phyloP scores from a whole-genome alignment of 1,140 invertebrate genomes.

The Tigriopus japonicus region DNA sequence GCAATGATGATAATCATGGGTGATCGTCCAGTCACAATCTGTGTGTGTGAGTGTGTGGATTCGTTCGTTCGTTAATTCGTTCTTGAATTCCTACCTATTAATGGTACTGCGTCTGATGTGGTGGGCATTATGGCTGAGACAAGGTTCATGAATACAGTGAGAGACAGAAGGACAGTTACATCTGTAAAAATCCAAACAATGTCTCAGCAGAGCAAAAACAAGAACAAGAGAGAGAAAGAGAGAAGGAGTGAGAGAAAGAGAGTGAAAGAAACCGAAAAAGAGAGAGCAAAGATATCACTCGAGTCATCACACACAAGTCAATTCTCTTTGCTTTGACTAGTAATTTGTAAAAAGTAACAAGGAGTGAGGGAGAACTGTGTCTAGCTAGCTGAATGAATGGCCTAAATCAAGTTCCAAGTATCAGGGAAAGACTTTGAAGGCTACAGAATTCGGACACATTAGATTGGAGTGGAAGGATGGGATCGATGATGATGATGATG shows the following conservation, averaged over 20 bases:
- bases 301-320: conserved; percentile 15
- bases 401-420: neutral
- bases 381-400: conserved; percentile 9
- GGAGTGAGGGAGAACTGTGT: conserved; percentile 1
- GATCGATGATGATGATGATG: too few relatives aligned
- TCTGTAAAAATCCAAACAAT: conserved; percentile 44
- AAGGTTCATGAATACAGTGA: conserved; percentile 97
- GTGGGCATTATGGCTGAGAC: conserved; percentile 89
- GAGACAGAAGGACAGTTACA: conserved; percentile 96
- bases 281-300: conserved; percentile 14
- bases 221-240: conserved; percentile 3
- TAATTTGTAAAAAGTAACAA: too few relatives aligned
- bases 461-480: too few relatives aligned
- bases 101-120: conserved; percentile 87
- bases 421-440: neutral
- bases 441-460: neutral
- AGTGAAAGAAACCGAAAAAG: conserved; percentile 5
- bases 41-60: too few relatives aligned
- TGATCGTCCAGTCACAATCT: too few relatives aligned
- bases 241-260: conserved; percentile 3
- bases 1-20: too few relatives aligned
- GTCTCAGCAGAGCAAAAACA: conserved; percentile 8
- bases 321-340: neutral
- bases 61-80: too few relatives aligned
- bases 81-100: conserved; percentile 55